A percentile compares a stretch with the other conserved stretches of the same genome.
phyloP scores from a whole-genome alignment of 2,888 invertebrate species.

The Colletes collaris region DNA sequence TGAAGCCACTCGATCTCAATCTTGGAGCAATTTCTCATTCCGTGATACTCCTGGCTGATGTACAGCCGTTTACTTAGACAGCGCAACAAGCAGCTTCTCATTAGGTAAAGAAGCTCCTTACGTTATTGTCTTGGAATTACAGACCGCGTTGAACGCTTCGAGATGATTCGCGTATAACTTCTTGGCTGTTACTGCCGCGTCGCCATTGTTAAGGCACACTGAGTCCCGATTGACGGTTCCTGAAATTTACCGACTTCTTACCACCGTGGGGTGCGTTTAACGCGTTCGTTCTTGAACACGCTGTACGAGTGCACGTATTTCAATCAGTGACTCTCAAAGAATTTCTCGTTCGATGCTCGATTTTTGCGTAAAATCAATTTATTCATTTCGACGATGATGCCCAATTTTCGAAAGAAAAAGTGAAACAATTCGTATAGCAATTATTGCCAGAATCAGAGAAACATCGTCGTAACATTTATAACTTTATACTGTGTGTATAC shows the following conservation, averaged over 20 bases:
- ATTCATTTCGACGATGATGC: no score
- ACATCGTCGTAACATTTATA: no score
- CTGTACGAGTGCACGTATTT: not conserved
- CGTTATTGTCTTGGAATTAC: slow-evolving; percentile 49
- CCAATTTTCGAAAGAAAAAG: no score
- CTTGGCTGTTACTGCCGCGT: slow-evolving; percentile 24
- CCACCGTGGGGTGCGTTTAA: not conserved
- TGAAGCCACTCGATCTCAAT: slow-evolving; percentile 49
- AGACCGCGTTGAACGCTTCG: slow-evolving; percentile 10
- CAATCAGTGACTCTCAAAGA: not conserved
- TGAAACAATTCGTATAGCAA: no score
- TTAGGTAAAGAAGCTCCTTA: slow-evolving; percentile 49
- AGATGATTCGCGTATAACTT: slow-evolving; percentile 43
- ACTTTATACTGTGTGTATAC: no score
- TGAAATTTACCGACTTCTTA: slow-evolving; percentile 36
- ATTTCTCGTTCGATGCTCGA: not conserved
- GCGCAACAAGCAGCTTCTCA: slow-evolving; percentile 51
- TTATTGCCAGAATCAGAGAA: no score
- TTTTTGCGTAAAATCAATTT: no score
- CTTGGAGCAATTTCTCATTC: slow-evolving; percentile 52
- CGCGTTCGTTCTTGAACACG: not conserved
- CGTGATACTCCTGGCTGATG: slow-evolving; percentile 36
- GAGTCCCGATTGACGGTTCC: slow-evolving; percentile 7
- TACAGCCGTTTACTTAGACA: slow-evolving; percentile 19
- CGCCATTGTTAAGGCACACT: not conserved